Evolutionary conservation across 1,140 invertebrate species (phyloP).

Genomic region (Cotesia vestalis): DNA sequence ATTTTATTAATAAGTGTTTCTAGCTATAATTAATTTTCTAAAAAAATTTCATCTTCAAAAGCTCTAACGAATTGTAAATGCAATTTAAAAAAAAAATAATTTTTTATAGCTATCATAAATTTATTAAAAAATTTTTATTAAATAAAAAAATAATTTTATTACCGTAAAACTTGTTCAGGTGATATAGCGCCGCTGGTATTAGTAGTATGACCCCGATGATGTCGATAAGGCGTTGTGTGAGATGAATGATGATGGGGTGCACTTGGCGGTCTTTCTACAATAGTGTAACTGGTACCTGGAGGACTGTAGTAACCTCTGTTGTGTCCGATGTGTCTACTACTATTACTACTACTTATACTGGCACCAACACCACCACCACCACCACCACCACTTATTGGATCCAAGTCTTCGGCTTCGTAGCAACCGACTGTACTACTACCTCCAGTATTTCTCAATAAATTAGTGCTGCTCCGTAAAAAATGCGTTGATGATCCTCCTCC

Average conservation of each 20-base stretch:
- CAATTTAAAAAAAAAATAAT: too few relatives aligned
- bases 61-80: background rate
- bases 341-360: slow-evolving; percentile 48
- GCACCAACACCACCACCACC: slow-evolving; percentile 44
- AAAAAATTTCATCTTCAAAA: too few relatives aligned
- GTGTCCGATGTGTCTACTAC: slow-evolving; percentile 44
- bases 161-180: slow-evolving; percentile 78
- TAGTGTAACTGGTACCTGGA: slow-evolving; percentile 83
- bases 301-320: slow-evolving; percentile 67
- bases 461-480: slow-evolving; percentile 56
- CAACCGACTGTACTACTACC: slow-evolving; percentile 51
- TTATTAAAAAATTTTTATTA: background rate
- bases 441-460: slow-evolving; percentile 42
- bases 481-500: slow-evolving; percentile 50
- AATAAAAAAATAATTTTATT: slow-evolving; percentile 8
- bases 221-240: slow-evolving; percentile 69
- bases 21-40: too few relatives aligned
- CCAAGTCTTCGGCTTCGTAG: slow-evolving; percentile 67
- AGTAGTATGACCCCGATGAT: slow-evolving; percentile 56
- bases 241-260: slow-evolving; percentile 74
- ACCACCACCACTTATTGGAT: slow-evolving; percentile 56
- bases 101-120: too few relatives aligned
- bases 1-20: too few relatives aligned
- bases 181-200: slow-evolving; percentile 74
- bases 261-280: slow-evolving; percentile 81